Evolutionary conservation across 2,888 invertebrate genomes (phyloP).

Genomic region (Anticlea derivata): DNA sequence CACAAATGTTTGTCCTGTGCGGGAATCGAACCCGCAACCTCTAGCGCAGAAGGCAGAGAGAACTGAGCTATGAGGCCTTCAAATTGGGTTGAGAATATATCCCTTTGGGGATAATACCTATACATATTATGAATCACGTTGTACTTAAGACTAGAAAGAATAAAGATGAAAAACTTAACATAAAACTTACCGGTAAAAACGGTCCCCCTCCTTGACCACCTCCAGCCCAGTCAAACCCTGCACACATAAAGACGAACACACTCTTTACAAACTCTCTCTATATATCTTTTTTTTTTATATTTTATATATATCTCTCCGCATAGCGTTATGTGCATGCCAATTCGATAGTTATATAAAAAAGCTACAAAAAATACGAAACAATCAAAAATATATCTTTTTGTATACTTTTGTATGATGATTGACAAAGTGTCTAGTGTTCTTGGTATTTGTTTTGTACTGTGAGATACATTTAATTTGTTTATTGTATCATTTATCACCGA

Average conservation of each 20-base stretch:
- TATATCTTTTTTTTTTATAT: conserved; percentile 41
- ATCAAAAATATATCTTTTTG: conserved; percentile 53
- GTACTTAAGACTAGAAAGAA: background rate
- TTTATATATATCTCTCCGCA: conserved; percentile 46
- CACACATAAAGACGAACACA: conserved; percentile 84
- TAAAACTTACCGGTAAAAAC: conserved; percentile 33
- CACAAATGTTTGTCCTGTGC: no score
- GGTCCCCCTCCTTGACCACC: conserved; percentile 36
- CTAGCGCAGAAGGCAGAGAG: no score
- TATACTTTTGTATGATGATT: conserved; percentile 45
- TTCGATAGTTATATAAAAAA: conserved; percentile 63
- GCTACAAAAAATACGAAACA: conserved; percentile 69
- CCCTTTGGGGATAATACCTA: no score
- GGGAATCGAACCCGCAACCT: no score
- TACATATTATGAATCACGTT: no score
- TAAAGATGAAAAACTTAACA: conserved; percentile 5
- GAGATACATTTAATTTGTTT: conserved; percentile 45
- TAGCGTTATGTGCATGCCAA: conserved; percentile 79
- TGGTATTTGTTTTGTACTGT: conserved; percentile 47
- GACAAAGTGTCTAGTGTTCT: conserved; percentile 43
- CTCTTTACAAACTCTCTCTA: conserved; percentile 68
- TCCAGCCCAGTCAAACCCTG: conserved; percentile 68
- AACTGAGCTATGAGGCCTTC: no score
- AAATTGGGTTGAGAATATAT: no score
- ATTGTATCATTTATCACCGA: conserved; percentile 29